Percentiles rank a stretch among this genome's conserved stretches.
These are phyloP conservation scores for Brachymystax lenok DNA, from an alignment of 2,797 vertebrate genomes.

Conservation along the genomic window DNA sequence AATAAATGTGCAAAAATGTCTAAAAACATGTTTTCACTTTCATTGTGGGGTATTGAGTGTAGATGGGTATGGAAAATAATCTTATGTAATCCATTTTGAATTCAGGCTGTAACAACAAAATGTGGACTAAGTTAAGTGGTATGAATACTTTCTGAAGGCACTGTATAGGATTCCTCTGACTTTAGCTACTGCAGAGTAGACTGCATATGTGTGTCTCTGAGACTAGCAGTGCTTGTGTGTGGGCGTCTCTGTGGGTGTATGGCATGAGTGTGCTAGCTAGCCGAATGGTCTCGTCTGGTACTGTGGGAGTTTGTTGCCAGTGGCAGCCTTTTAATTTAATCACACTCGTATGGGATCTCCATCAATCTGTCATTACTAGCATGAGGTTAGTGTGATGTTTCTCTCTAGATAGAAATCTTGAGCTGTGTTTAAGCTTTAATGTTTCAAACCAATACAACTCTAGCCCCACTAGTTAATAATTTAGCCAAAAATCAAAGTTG, in stretches of 20 bases:
- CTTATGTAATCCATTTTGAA: too few species aligned
- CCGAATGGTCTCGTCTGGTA: background rate
- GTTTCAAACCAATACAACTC: background rate
- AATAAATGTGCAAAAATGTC: too few species aligned
- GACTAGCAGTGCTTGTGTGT: constrained; percentile 13
- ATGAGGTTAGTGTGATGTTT: background rate
- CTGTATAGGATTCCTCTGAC: constrained; percentile 6
- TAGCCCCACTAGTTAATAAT: background rate
- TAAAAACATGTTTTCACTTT: too few species aligned
- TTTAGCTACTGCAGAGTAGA: constrained; percentile 8
- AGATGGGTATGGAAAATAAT: too few species aligned
- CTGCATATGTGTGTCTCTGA: background rate
- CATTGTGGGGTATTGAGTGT: too few species aligned
- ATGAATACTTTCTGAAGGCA: too few species aligned
- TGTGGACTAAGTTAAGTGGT: too few species aligned
- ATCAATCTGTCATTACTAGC: background rate
- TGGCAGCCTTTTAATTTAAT: background rate
- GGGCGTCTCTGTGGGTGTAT: constrained; percentile 1
- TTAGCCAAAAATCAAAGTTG: background rate
- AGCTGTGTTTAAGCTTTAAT: background rate
- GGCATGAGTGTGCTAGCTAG: background rate
- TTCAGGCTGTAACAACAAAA: too few species aligned
- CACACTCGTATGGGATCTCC: background rate
- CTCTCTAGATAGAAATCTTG: background rate
- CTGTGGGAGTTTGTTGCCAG: background rate